Evolutionary conservation across 1,140 invertebrate genomes (phyloP).

Genomic region (Brachionus angularis): DNA sequence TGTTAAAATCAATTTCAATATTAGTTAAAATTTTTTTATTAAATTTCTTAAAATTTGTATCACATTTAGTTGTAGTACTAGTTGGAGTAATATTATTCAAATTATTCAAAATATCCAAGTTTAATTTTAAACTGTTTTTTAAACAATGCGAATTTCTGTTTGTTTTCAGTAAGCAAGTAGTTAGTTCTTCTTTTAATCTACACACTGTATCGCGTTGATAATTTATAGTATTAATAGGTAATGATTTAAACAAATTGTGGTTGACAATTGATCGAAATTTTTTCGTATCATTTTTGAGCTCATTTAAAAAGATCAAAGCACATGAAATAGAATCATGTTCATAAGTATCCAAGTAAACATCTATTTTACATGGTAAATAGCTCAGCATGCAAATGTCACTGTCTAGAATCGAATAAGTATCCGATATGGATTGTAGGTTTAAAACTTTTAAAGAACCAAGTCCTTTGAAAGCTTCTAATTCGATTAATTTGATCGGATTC

Average conservation of each 20-base stretch:
- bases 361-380: not conserved
- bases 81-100: not conserved
- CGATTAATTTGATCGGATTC: constrained; percentile 28
- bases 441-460: not conserved
- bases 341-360: constrained; percentile 8
- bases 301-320: constrained; percentile 9
- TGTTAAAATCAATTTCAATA: no score
- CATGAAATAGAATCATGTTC: not conserved
- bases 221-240: no score
- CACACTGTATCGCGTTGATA: not conserved
- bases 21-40: no score
- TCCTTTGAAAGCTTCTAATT: not conserved
- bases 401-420: constrained; percentile 22
- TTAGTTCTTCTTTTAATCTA: not conserved
- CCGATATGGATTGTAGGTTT: constrained; percentile 15
- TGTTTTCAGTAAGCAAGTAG: not conserved
- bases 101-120: not conserved
- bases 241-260: not conserved
- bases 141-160: constrained; percentile 7
- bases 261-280: constrained; percentile 17
- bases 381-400: constrained; percentile 25
- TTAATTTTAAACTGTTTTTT: not conserved
- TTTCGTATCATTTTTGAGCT: not conserved
- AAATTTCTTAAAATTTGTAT: no score
- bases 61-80: no score